A percentile compares a stretch with the other conserved stretches of the same genome.
These are phyloP conservation scores for Pentalonia nigronervosa DNA, from an alignment of 1,140 invertebrate species.

Conservation along the genomic window DNA sequence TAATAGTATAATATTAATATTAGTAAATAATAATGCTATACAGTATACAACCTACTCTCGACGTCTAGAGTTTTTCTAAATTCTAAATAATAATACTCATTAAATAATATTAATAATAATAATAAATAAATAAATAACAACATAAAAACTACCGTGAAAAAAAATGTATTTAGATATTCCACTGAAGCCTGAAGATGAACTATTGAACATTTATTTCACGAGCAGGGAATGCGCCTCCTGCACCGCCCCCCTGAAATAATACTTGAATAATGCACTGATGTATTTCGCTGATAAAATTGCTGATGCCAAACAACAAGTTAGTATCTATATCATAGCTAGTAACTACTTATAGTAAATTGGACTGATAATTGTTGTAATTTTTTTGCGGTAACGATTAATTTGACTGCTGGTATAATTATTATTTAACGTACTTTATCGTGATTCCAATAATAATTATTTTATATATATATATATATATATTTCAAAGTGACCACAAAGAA, in stretches of 20 bases:
- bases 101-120: not conserved
- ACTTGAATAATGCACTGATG: not conserved
- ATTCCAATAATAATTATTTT: not conserved
- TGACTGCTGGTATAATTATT: not conserved
- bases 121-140: too few relatives aligned
- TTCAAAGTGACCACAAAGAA: not conserved
- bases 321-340: not conserved
- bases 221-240: fast-evolving
- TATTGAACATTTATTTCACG: not conserved
- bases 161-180: not conserved
- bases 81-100: too few relatives aligned
- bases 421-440: not conserved
- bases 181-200: not conserved
- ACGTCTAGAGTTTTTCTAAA: too few relatives aligned
- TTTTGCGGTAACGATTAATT: not conserved
- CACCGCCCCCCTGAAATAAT: not conserved
- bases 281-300: not conserved
- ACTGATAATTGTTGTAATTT: not conserved
- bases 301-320: not conserved
- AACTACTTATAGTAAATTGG: not conserved
- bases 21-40: too few relatives aligned
- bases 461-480: not conserved
- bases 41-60: too few relatives aligned
- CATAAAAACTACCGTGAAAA: not conserved
- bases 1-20: not conserved